A percentile compares a stretch with the other conserved stretches of the same genome.
Evolutionary conservation across 1,140 invertebrate genomes (phyloP).

Genomic region (Bombus waltoni): DNA sequence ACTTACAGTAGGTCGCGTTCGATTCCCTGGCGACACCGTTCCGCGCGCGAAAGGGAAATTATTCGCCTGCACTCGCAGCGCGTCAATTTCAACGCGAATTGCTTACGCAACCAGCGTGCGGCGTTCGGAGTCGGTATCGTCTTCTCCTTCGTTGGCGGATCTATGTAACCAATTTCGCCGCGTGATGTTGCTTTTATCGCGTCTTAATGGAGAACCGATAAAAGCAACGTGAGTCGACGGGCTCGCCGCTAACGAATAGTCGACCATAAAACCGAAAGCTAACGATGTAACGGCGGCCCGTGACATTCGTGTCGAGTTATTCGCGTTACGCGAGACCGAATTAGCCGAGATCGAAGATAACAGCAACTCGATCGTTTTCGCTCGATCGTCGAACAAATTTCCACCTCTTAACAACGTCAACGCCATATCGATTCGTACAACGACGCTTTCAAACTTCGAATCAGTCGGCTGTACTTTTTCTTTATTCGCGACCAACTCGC

Average conservation of each 20-base stretch:
- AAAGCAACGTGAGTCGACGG: not conserved
- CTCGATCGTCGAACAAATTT: constrained; percentile 22
- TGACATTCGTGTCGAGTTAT: not conserved
- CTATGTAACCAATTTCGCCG: not conserved
- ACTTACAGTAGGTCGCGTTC: not conserved
- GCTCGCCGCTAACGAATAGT: not conserved
- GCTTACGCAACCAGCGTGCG: constrained; percentile 4
- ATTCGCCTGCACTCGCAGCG: not conserved
- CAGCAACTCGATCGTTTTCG: not conserved
- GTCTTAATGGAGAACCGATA: not conserved
- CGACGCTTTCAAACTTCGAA: not conserved
- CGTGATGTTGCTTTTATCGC: no score
- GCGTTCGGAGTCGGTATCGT: not conserved
- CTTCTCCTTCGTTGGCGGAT: not conserved
- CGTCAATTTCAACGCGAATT: constrained; percentile 8
- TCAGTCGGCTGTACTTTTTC: not conserved
- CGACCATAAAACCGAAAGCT: constrained; percentile 16
- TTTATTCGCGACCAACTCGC: no score
- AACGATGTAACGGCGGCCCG: not conserved
- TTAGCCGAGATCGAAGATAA: not conserved
- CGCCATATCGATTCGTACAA: no score
- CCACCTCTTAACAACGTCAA: not conserved
- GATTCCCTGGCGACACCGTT: constrained; percentile 29
- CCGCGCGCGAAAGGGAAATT: constrained; percentile 35
- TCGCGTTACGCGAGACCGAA: not conserved